These are phyloP conservation scores for Crenuchus spilurus DNA, from an alignment of 2,797 vertebrate species.

Conservation along the genomic window DNA sequence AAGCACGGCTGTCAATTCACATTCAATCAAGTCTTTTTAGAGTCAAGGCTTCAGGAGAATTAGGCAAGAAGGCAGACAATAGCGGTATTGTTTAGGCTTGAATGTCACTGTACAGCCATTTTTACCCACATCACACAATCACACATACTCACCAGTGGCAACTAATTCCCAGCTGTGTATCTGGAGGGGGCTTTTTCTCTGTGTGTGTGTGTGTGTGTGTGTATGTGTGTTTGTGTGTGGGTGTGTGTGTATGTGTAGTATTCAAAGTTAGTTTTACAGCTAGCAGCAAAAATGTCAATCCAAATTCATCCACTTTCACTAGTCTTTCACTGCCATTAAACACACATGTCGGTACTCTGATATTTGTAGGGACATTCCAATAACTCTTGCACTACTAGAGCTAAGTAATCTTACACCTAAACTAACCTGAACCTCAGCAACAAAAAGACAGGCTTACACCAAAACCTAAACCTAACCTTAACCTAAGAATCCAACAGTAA, in stretches of 20 bases:
- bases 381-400: too few species aligned
- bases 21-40: conserved; percentile 12
- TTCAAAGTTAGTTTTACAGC: neutral
- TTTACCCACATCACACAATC: conserved; percentile 2
- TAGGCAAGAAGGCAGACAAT: neutral
- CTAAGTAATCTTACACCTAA: too few species aligned
- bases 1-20: conserved; percentile 29
- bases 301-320: neutral
- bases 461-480: too few species aligned
- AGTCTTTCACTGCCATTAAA: neutral
- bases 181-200: neutral
- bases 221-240: neutral
- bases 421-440: too few species aligned
- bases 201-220: neutral
- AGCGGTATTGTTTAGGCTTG: conserved; percentile 1
- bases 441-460: too few species aligned
- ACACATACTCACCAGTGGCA: neutral
- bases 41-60: neutral
- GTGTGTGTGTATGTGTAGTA: neutral
- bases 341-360: too few species aligned
- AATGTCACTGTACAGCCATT: conserved; percentile 1
- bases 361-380: too few species aligned
- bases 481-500: too few species aligned
- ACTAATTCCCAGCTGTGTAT: neutral
- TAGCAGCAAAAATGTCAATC: conserved; percentile 11